Evolutionary conservation across 2,888 invertebrate species (phyloP), one percentile per base, ranked within the genome.

Genomic region (Dryocosmus kuriphilus): DNA sequence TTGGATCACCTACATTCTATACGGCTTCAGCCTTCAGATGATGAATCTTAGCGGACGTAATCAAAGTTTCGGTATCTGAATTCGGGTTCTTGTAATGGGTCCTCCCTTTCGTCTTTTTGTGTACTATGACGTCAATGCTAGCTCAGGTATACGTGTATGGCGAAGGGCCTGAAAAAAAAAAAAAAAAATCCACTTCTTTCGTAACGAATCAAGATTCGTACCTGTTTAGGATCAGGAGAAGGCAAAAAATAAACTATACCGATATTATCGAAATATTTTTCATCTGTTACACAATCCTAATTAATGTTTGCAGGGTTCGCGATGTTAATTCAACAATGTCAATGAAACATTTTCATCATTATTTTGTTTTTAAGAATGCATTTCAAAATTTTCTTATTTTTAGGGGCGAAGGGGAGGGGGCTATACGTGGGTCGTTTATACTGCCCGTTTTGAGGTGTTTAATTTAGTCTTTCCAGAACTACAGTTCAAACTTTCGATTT

Each of bases 111-210:
- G 41, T 60, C 74, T 62, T 65, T 55, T 67, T 73, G 60, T 80
- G 79, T 77, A 79, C 80, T 81, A 80, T 82, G 83, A 82, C 78
- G 74, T 78, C 57, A 30, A 74, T 71, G 41, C 46, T 71, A 41
- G 35, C 46, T 71, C 38, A 38, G 71, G 41, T 27, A 46, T 41
- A 38, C 46, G 41, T 27, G 27, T 41, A n/a, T 24, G 24, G 41
- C 4, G 71, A 41, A 46, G 46, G 71, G 46, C 38, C 27, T 24
- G 16, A 71, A 71, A 46, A 35, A 41, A 14, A 46, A 35, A 41
- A 14, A 41, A 71, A 4, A 71, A 71, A 46, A 57, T 57, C 46
- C 63, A 62, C 63, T 27, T 24, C 76, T 79, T 22, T 24, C 22
- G 22, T 57, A 57, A 57, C 57, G 24, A 27, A 57, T 14, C 8